Evolutionary conservation across 2,113 vertebrate genomes (phyloP), one percentile per base, ranked within the genome.

Genomic region (Alouatta palliata): DNA sequence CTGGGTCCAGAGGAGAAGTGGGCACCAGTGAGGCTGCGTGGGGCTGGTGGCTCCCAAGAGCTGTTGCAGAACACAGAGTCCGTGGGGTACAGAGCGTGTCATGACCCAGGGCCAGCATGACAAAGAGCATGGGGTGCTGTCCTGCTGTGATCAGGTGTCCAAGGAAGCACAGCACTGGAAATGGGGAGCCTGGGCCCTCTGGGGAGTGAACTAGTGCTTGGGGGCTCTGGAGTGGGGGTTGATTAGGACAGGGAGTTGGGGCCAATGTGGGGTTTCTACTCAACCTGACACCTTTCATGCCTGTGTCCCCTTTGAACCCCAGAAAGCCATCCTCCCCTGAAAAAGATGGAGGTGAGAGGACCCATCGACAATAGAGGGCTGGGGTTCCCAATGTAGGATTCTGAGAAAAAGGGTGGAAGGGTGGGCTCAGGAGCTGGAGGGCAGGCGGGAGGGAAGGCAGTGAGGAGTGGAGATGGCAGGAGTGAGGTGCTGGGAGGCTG

Each of bases 241-340:
- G 9, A 35, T 30, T 10, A 47, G 54, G 32, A 12, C 8, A 23
- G 1, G 32, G n/a, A 32, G 56, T 1, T n/a, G 56, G 35, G 43
- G 1, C 8, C 30, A 2, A 3, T 0, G 20, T 10, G 32, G 47
- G 10, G 61, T 76, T 23, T 20, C 4, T 37, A 93, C 98, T 98
- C 98, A 99, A 99, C 98, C 99, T 98, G 93, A 99, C 99, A 81
- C 99, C 99, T 92, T 99, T 99, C 80, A 97, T 25, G 0, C 99
- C 99, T 90, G 99, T 97, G 91, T 99, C 99, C 79, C 99, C 99
- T 98, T 99, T 99, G 97, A 99, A 98, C 95, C 99, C 99, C 1
- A 99, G 98, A 97, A 99, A 99, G 79, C 99, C 99, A 30, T 99
- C 99, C 97, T 99, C 99, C 99, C 99, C 99, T 99, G 79, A 49